Conservation (phyloP, 2,113 vertebrate species). For the Rhegmatorhina hoffmannsi region DNA sequence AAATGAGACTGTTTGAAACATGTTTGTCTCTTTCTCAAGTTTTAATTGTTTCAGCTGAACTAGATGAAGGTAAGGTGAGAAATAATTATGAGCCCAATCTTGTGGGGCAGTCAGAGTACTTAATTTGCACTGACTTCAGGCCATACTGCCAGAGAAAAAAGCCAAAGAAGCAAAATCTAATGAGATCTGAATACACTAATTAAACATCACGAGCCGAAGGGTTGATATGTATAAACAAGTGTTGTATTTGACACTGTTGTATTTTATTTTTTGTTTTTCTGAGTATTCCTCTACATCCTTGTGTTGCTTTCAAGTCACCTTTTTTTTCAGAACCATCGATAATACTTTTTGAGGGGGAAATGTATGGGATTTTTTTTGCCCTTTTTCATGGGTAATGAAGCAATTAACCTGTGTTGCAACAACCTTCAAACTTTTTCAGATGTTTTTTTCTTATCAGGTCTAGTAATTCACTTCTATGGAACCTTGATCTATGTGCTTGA, state of each 20-base stretch:
- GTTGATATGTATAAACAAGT: constrained; percentile 12
- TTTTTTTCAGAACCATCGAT: not conserved
- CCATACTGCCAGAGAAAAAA: not conserved
- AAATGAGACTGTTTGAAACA: not conserved
- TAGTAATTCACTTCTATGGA: constrained; percentile 45
- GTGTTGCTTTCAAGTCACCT: not conserved
- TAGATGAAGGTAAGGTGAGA: constrained; percentile 1
- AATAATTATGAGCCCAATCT: constrained; percentile 11
- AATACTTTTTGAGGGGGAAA: not conserved
- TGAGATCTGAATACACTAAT: constrained; percentile 21
- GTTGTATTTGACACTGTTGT: not conserved
- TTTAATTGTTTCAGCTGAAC: not conserved
- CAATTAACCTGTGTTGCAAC: constrained; percentile 29
- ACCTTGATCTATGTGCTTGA: constrained; percentile 69
- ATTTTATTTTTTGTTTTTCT: not conserved
- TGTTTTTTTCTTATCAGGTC: constrained; percentile 12
- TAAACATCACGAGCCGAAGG: not conserved
- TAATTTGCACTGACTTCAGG: constrained; percentile 37
- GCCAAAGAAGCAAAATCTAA: not conserved
- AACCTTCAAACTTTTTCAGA: constrained; percentile 43
- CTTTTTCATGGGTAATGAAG: constrained; percentile 31
- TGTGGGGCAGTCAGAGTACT: not conserved
- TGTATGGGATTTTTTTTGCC: not conserved
- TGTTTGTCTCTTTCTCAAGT: not conserved
- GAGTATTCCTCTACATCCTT: not conserved